phyloP scores from a whole-genome alignment of 2,888 invertebrate genomes.

The Poecilobothrus nobilitatus region DNA sequence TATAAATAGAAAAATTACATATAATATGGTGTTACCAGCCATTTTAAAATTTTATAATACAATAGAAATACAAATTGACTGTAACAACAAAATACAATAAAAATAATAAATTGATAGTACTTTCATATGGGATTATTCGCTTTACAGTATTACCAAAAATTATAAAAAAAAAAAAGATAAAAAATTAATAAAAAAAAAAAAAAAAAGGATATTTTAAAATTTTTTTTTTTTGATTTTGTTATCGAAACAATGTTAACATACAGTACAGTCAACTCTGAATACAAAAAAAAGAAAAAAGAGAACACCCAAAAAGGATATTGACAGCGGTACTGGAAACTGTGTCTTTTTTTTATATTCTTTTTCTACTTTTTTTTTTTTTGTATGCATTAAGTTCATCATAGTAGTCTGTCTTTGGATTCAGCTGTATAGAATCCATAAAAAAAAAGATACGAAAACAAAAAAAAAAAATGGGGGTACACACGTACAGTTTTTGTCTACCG shows the following conservation, averaged over 20 bases:
- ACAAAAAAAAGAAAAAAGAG: no score
- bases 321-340: background rate
- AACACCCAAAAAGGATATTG: background rate
- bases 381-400: background rate
- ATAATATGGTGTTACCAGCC: background rate
- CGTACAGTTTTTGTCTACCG: conserved; percentile 2
- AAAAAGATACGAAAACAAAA: no score
- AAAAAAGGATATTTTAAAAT: no score
- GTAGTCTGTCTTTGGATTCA: background rate
- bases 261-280: background rate
- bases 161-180: no score
- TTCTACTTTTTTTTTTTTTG: background rate
- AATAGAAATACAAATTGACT: no score
- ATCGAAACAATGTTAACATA: background rate
- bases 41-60: background rate
- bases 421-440: no score
- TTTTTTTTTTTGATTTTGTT: background rate
- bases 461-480: background rate
- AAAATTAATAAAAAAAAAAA: no score
- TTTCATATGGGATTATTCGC: no score
- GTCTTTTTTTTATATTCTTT: background rate
- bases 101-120: no score
- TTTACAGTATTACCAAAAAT: no score
- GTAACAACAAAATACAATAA: no score
- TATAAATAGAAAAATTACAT: background rate